These are phyloP conservation scores for Scarus forsteni DNA, from an alignment of 2,797 vertebrate species.

Conservation along the genomic window DNA sequence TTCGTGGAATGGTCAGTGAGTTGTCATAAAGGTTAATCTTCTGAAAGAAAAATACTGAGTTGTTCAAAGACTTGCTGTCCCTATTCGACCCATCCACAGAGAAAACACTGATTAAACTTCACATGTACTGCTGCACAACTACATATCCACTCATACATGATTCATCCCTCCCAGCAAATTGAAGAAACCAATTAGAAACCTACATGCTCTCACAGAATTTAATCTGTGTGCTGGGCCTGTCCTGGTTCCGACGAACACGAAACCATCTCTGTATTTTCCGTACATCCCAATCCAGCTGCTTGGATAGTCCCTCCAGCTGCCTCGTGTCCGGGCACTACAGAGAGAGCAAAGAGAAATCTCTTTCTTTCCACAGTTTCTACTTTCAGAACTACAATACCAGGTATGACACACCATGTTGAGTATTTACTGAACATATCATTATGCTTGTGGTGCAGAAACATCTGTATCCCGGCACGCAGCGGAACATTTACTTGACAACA, in stretches of 20 bases:
- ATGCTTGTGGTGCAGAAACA: constrained; percentile 14
- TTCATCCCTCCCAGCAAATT: not conserved
- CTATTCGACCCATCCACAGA: too few species aligned
- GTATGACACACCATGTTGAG: constrained; percentile 15
- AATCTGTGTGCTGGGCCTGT: constrained; percentile 89
- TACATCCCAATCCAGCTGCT: constrained; percentile 95
- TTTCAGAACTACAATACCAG: constrained; percentile 23
- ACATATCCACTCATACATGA: not conserved
- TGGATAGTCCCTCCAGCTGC: constrained; percentile 90
- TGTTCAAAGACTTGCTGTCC: too few species aligned
- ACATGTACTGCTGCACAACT: not conserved
- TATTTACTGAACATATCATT: constrained; percentile 32
- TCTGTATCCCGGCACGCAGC: constrained; percentile 8
- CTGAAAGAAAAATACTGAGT: too few species aligned
- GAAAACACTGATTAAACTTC: too few species aligned
- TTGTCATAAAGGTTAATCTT: too few species aligned
- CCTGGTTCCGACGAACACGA: constrained; percentile 91
- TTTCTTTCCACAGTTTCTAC: constrained; percentile 1
- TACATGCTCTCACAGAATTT: constrained; percentile 98
- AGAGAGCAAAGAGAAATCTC: constrained; percentile 26
- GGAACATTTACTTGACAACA: constrained; percentile 14
- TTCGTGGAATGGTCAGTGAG: too few species aligned
- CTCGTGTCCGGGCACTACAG: constrained; percentile 87
- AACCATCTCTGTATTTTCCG: constrained; percentile 95
- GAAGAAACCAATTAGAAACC: constrained; percentile 79